Evolutionary conservation across 2,113 vertebrate species (phyloP).

Genomic region (Neogobius melanostomus): DNA sequence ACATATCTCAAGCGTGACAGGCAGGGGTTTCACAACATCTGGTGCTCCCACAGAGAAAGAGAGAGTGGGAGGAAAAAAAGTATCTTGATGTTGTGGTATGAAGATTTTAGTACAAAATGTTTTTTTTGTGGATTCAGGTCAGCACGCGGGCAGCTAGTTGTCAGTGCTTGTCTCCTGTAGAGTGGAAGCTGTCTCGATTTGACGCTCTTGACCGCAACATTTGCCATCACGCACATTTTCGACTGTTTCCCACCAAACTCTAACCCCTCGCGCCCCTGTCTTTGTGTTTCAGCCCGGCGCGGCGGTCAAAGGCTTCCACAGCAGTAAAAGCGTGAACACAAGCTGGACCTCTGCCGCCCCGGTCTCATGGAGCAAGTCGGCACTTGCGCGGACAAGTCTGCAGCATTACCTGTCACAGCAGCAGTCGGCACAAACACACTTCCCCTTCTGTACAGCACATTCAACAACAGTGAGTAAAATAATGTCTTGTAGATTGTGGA

Average conservation of each 20-base stretch:
- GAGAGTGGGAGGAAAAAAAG: conserved; percentile 27
- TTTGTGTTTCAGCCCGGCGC: conserved; percentile 77
- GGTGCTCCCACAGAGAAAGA: conserved; percentile 27
- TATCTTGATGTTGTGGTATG: conserved; percentile 52
- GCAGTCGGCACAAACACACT: conserved; percentile 76
- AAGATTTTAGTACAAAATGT: conserved; percentile 39
- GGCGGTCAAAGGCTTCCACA: conserved; percentile 83
- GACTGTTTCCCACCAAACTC: conserved; percentile 1
- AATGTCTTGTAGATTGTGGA: not conserved
- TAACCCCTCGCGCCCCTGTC: conserved; percentile 22
- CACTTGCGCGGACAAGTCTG: conserved; percentile 79
- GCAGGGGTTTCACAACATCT: conserved; percentile 61
- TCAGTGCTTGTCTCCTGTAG: conserved; percentile 33
- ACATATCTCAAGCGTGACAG: conserved; percentile 62
- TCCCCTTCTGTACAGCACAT: conserved; percentile 81
- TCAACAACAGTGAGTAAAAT: conserved; percentile 82
- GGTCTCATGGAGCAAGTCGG: conserved; percentile 73
- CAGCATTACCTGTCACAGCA: conserved; percentile 77
- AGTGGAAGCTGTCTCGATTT: conserved; percentile 8
- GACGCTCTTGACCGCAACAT: conserved; percentile 33
- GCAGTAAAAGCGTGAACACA: conserved; percentile 82
- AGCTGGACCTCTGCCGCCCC: conserved; percentile 80
- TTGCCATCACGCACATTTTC: conserved; percentile 25
- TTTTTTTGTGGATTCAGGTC: conserved; percentile 47
- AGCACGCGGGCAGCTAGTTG: conserved; percentile 46